phyloP scores from a whole-genome alignment of 1,140 invertebrate species.

The Cydia pomonella region DNA sequence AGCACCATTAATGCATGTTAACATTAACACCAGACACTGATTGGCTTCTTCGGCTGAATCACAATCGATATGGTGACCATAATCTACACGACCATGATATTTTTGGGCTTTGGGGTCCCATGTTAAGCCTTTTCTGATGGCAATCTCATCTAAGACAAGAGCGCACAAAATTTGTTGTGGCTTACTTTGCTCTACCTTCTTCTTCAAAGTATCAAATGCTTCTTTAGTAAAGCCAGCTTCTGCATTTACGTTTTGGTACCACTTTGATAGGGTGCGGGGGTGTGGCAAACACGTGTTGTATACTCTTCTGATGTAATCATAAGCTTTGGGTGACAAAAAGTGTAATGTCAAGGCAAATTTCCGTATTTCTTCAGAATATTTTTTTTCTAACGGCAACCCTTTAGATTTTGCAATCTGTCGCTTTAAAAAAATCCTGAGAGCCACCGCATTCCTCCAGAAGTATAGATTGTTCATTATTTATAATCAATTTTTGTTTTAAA shows the following conservation, averaged over 20 bases:
- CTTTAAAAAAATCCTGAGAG: constrained; percentile 8
- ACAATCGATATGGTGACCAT: neutral
- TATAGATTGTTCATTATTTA: neutral
- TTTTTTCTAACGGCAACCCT: constrained; percentile 15
- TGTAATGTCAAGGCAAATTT: no score
- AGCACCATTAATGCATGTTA: constrained; percentile 15
- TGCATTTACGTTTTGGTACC: constrained; percentile 23
- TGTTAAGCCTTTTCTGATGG: neutral
- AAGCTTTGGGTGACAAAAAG: constrained; percentile 27
- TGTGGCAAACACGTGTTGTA: constrained; percentile 28
- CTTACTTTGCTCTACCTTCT: neutral
- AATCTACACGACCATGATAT: constrained; percentile 14
- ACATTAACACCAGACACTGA: constrained; percentile 15
- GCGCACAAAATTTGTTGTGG: neutral
- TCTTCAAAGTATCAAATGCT: constrained; percentile 16
- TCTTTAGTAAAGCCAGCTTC: constrained; percentile 20
- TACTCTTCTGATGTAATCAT: neutral
- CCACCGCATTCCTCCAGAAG: neutral
- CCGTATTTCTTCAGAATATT: constrained; percentile 24
- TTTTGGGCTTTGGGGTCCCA: constrained; percentile 4
- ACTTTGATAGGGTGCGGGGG: constrained; percentile 16
- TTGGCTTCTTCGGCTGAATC: constrained; percentile 19
- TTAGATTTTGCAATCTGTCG: constrained; percentile 9
- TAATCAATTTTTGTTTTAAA: constrained; percentile 5
- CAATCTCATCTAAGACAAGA: constrained; percentile 20